Percentiles rank a stretch among this genome's conserved stretches.
Evolutionary conservation across 2,797 vertebrate species (phyloP).

Genomic region (Rhodeus uyekii): DNA sequence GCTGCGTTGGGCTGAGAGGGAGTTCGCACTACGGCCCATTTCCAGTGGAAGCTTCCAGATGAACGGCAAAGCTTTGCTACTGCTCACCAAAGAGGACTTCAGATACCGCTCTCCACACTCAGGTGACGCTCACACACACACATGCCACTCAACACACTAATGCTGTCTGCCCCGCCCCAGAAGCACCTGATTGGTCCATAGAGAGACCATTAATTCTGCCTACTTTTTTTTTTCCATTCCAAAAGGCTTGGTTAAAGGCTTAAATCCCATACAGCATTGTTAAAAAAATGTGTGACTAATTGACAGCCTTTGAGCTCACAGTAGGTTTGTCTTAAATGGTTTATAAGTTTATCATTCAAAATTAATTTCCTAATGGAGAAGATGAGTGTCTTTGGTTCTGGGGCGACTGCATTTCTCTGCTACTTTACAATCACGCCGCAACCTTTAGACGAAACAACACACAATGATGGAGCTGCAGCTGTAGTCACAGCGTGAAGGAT

Average conservation of each 20-base stretch:
- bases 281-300: too few relatives aligned
- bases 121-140: conserved; percentile 70
- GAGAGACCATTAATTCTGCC: too few relatives aligned
- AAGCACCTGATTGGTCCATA: too few relatives aligned
- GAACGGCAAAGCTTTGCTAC: conserved; percentile 96
- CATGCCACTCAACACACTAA: not conserved
- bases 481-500: not conserved
- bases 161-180: too few relatives aligned
- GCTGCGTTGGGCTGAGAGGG: conserved; percentile 94
- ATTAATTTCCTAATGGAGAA: too few relatives aligned
- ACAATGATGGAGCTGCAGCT: not conserved
- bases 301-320: too few relatives aligned
- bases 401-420: not conserved
- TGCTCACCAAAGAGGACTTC: conserved; percentile 99
- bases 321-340: too few relatives aligned
- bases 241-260: too few relatives aligned
- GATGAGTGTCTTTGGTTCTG: not conserved
- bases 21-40: conserved; percentile 91
- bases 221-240: too few relatives aligned
- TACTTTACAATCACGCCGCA: not conserved
- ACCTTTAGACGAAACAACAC: too few relatives aligned
- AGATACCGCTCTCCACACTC: conserved; percentile 95
- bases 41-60: conserved; percentile 95
- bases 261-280: too few relatives aligned
- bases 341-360: too few relatives aligned